These are phyloP conservation scores for Panagrolaimus sp. DNA, from an alignment of 1,140 invertebrate species.

Conservation along the genomic window DNA sequence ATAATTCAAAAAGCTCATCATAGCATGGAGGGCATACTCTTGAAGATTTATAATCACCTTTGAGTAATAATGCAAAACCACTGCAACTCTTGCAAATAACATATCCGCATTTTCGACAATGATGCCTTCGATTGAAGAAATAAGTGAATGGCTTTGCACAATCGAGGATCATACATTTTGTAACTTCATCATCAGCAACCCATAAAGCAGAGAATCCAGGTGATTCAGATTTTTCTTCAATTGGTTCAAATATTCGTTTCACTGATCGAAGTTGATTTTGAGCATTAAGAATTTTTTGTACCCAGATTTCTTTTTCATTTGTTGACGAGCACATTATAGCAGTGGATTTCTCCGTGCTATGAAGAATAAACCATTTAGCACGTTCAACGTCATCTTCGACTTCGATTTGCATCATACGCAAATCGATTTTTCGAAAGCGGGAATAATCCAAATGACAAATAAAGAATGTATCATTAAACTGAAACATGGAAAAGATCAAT, in stretches of 20 bases:
- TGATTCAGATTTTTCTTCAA: background rate
- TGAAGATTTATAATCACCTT: background rate
- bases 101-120: constrained; percentile 2
- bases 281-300: background rate
- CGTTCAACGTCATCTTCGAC: background rate
- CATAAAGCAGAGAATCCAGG: background rate
- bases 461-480: background rate
- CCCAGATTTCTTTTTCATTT: background rate
- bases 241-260: background rate
- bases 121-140: background rate
- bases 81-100: constrained; percentile 3
- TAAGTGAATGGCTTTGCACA: background rate
- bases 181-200: constrained; percentile 1
- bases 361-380: background rate
- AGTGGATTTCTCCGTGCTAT: background rate
- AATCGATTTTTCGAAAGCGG: background rate
- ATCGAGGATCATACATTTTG: constrained; percentile 7
- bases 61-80: background rate
- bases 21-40: constrained; percentile 1
- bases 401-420: background rate
- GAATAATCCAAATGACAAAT: background rate
- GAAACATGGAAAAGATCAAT: background rate
- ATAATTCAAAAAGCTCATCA: background rate
- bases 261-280: too few relatives aligned
- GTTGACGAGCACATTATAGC: background rate